phyloP scores from a whole-genome alignment of 2,113 vertebrate genomes.

The Brachypteracias leptosomus region DNA sequence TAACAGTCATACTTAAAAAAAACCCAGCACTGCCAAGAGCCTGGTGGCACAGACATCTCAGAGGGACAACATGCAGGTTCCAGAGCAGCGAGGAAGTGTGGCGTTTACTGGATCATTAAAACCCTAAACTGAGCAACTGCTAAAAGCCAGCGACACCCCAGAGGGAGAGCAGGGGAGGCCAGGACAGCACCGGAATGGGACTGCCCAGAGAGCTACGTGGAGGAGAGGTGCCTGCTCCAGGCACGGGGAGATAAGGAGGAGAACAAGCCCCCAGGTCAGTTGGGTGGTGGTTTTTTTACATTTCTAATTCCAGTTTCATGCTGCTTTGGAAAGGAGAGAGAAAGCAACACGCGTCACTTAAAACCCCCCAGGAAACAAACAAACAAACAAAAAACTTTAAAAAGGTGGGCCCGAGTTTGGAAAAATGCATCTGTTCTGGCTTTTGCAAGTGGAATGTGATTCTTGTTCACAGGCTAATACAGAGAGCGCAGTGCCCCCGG shows the following conservation, averaged over 20 bases:
- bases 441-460: slow-evolving; percentile 63
- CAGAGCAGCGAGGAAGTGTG: neutral
- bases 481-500: slow-evolving; percentile 32
- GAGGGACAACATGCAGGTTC: neutral
- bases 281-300: neutral
- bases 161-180: neutral
- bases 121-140: neutral
- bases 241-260: neutral
- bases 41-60: neutral
- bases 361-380: neutral
- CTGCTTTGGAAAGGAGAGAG: slow-evolving; percentile 34
- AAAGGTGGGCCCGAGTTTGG: neutral
- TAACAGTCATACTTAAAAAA: slow-evolving; percentile 13
- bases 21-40: neutral
- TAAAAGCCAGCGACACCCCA: slow-evolving; percentile 4
- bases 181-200: slow-evolving; percentile 5
- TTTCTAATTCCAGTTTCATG: slow-evolving; percentile 31
- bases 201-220: neutral
- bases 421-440: slow-evolving; percentile 52
- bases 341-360: neutral
- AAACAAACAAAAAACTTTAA: neutral
- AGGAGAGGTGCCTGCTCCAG: neutral
- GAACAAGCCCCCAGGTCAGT: neutral
- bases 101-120: neutral
- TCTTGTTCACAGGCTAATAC: slow-evolving; percentile 29